Percentiles rank a stretch among this genome's conserved stretches.
Evolutionary conservation across 2,888 invertebrate genomes (phyloP).

Genomic region (Leptopilina myrica): DNA sequence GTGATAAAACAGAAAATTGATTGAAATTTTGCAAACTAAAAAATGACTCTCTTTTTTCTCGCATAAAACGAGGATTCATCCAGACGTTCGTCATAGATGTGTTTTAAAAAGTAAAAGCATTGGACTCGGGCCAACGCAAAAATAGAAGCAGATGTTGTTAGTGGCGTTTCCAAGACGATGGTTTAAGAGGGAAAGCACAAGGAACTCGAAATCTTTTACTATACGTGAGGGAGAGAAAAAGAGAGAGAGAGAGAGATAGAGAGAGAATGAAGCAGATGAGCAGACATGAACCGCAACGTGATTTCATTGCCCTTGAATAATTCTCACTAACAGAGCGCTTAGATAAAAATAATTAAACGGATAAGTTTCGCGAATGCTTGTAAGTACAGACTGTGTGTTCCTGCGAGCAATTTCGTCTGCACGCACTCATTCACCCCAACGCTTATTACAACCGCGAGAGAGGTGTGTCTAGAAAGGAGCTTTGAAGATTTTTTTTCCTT

Average conservation of each 20-base stretch:
- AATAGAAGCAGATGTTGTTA: conserved; percentile 77
- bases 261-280: conserved; percentile 48
- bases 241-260: neutral
- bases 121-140: conserved; percentile 76
- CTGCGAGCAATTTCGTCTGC: conserved; percentile 48
- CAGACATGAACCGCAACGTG: conserved; percentile 50
- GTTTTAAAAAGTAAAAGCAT: conserved; percentile 74
- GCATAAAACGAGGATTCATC: conserved; percentile 69
- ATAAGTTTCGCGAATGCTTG: conserved; percentile 63
- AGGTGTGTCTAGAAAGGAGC: conserved; percentile 53
- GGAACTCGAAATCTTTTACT: conserved; percentile 48
- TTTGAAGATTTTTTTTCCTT: conserved; percentile 64
- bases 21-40: neutral
- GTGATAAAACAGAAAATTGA: neutral
- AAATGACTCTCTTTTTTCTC: neutral
- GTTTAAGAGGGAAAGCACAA: conserved; percentile 49
- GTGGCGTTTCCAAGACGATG: conserved; percentile 66
- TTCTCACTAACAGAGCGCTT: conserved; percentile 67
- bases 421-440: conserved; percentile 40
- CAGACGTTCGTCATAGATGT: conserved; percentile 71
- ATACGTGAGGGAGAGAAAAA: neutral
- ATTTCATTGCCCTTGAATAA: conserved; percentile 73
- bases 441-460: conserved; percentile 1
- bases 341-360: conserved; percentile 75
- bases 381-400: conserved; percentile 49